These are phyloP conservation scores for Catostomus latipinnis DNA, from an alignment of 2,797 vertebrate genomes.

Conservation along the genomic window DNA sequence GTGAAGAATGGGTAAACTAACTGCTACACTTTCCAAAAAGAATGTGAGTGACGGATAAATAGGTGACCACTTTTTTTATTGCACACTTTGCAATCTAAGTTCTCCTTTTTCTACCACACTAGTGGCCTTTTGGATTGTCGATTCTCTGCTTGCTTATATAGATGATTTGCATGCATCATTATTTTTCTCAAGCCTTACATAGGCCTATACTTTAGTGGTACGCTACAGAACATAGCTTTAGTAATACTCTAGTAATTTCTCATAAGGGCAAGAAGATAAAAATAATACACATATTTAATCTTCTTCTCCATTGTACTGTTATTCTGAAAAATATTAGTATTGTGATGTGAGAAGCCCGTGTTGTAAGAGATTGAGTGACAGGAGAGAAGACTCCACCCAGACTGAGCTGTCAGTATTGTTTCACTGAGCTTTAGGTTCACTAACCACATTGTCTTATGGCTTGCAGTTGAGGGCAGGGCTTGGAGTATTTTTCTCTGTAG, in stretches of 20 bases:
- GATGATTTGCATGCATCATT: neutral
- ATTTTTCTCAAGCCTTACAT: neutral
- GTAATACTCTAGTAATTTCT: too few relatives aligned
- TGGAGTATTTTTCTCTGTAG: conserved; percentile 8
- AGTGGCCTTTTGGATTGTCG: neutral
- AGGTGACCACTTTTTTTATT: conserved; percentile 36
- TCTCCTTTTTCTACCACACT: conserved; percentile 9
- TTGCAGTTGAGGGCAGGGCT: conserved; percentile 49
- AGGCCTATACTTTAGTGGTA: neutral
- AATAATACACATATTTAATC: too few relatives aligned
- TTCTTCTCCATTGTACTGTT: too few relatives aligned
- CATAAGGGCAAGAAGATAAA: too few relatives aligned
- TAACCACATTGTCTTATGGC: conserved; percentile 47
- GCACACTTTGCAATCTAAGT: conserved; percentile 24
- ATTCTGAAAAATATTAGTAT: conserved; percentile 1
- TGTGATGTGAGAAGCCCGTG: neutral
- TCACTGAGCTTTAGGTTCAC: conserved; percentile 38
- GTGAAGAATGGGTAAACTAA: too few relatives aligned
- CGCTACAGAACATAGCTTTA: too few relatives aligned
- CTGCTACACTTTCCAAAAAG: neutral
- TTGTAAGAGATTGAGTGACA: conserved; percentile 33
- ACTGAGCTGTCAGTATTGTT: conserved; percentile 31
- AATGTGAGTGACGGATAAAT: neutral
- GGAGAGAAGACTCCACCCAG: conserved; percentile 27
- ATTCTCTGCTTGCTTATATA: neutral